These are phyloP conservation scores for Lemur catta DNA, from an alignment of 2,797 vertebrate species.

Conservation along the genomic window DNA sequence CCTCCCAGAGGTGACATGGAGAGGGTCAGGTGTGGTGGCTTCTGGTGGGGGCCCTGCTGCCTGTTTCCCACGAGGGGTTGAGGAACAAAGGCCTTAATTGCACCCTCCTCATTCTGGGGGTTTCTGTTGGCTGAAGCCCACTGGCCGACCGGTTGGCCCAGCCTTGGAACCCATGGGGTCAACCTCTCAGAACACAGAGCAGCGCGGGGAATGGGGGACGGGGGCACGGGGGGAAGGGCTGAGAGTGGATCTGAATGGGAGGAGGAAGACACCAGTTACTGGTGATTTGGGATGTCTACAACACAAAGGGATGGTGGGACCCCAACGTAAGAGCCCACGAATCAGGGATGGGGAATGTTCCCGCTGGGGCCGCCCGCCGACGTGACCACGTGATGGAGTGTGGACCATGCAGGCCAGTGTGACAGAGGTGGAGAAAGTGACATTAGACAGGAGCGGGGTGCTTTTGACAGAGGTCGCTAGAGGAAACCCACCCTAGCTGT, in stretches of 20 bases:
- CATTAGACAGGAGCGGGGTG: rapidly evolving
- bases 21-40: no score
- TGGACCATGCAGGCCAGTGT: rapidly evolving
- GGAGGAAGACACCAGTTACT: rapidly evolving
- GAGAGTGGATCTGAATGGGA: rapidly evolving
- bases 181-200: rapidly evolving
- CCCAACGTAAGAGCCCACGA: rapidly evolving
- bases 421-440: not conserved
- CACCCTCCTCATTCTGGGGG: rapidly evolving
- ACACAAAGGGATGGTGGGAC: rapidly evolving
- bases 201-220: rapidly evolving
- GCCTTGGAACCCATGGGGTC: rapidly evolving
- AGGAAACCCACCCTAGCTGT: rapidly evolving
- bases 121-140: rapidly evolving
- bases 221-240: rapidly evolving
- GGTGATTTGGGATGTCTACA: rapidly evolving
- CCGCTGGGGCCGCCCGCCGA: rapidly evolving
- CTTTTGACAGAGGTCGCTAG: no score
- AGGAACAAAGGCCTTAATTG: no score
- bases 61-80: not conserved
- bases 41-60: rapidly evolving
- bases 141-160: rapidly evolving
- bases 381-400: rapidly evolving
- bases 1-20: rapidly evolving
- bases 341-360: rapidly evolving